Base-by-base conservation (phyloP, 2,113 vertebrate species). In the Sylvia atricapilla region DNA sequence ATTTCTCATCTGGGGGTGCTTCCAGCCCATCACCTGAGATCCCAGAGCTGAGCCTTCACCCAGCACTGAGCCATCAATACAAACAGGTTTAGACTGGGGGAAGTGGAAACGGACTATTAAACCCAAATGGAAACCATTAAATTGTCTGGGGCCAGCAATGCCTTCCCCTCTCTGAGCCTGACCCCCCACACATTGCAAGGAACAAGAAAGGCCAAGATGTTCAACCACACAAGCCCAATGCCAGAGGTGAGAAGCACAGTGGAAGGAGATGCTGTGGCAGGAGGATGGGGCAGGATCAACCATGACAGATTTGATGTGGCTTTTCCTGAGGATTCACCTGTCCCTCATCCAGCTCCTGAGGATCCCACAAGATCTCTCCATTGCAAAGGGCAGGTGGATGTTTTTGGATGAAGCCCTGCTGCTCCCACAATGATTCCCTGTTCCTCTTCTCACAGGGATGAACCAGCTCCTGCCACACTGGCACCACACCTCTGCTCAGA, bases 261-360 rank as follows among this genome's bases (percentile, higher is more conserved):
- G n/a, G 31, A 33, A 84, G 17, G 13, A 6, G 41, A 49, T 27
- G 66, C 53, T 66, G 62, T 15, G 46, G 66, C 28, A 92, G 53
- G 43, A 63, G 28, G 33, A 44, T 64, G 62, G 15, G 46, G 66
- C 28, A 92, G 55, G 43, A 59, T 66, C 20, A 59, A 16, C n/a
- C 30, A 20, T 0, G 2, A 30, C 0, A 10, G 37, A 62, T 41
- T 22, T 17, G 1, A 19, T 6, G 35, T 3, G 4, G 15, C 33
- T 68, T 53, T 69, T 82, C 50, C 58, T 4, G 2, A 76, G 35
- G 83, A 63, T 20, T 20, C 0, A 0, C 25, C 37, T 30, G 24
- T 18, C 39, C 55, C 13, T 6, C 18, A 60, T 5, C 24, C 60
- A 64, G 44, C 35, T n/a, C 4, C 1, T 4, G 7, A 41, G 13